Conservation (phyloP, 2,113 vertebrate genomes). For the Anseranas semipalmata region DNA sequence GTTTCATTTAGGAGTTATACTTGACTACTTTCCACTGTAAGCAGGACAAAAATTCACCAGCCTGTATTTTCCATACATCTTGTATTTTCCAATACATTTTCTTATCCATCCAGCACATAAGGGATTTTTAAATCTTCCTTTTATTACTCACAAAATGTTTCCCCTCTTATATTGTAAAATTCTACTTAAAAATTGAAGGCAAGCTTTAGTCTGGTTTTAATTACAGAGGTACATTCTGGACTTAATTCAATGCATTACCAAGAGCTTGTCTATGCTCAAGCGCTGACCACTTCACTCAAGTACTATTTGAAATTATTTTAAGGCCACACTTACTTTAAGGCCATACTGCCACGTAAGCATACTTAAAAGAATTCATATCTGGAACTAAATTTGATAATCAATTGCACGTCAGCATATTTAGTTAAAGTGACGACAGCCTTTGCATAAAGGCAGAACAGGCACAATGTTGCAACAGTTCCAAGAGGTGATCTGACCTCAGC, state of each 20-base stretch:
- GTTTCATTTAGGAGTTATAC: neutral
- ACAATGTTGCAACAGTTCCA: neutral
- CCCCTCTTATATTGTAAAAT: neutral
- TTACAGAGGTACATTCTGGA: neutral
- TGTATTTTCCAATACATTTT: neutral
- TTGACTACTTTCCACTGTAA: neutral
- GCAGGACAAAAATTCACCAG: neutral
- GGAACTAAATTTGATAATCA: neutral
- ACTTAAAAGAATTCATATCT: neutral
- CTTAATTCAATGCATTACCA: neutral
- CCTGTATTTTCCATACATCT: neutral
- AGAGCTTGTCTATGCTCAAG: neutral
- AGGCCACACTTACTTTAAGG: neutral
- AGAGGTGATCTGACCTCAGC: fast-evolving
- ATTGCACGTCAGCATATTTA: neutral
- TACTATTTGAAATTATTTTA: neutral
- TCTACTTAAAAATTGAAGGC: neutral
- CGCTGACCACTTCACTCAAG: neutral
- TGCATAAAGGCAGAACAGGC: neutral
- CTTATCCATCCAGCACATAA: neutral
- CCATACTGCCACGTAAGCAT: neutral
- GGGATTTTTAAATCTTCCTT: neutral
- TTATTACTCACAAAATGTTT: neutral
- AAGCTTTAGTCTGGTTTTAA: neutral
- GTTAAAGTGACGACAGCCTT: neutral